Conservation (phyloP, 1,140 invertebrate species). For the Pygmarrhopalites habei region DNA sequence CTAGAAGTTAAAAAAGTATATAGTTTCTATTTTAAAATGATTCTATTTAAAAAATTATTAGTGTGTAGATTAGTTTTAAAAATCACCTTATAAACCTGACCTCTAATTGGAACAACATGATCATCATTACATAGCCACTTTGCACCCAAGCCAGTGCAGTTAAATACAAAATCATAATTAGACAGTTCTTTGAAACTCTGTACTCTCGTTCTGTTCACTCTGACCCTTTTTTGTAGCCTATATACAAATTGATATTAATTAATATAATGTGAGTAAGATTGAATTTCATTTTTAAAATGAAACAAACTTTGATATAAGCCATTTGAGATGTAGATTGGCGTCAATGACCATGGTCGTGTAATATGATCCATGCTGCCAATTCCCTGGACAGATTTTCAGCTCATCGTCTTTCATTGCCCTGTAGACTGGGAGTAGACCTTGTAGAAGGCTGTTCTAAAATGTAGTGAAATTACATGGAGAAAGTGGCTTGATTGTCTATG, state of each 20-base stretch:
- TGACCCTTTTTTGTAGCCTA: slow-evolving; percentile 55
- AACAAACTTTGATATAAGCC: not conserved
- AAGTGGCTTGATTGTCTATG: not conserved
- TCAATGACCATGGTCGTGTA: slow-evolving; percentile 70
- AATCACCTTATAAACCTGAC: slow-evolving; percentile 73
- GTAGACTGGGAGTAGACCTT: slow-evolving; percentile 66
- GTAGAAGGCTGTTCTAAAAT: slow-evolving; percentile 63
- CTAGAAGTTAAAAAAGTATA: too few relatives aligned
- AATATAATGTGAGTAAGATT: too few relatives aligned
- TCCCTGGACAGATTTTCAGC: slow-evolving; percentile 58
- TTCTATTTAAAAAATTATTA: too few relatives aligned
- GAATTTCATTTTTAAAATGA: too few relatives aligned
- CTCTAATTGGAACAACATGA: slow-evolving; percentile 72
- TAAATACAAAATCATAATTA: slow-evolving; percentile 71
- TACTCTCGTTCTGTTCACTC: slow-evolving; percentile 52
- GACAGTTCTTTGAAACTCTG: slow-evolving; percentile 54
- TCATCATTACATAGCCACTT: slow-evolving; percentile 66
- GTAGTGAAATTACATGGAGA: not conserved
- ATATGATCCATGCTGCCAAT: slow-evolving; percentile 74
- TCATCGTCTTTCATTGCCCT: slow-evolving; percentile 58
- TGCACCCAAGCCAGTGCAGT: slow-evolving; percentile 79
- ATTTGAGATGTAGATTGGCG: slow-evolving; percentile 42
- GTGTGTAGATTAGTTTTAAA: too few relatives aligned
- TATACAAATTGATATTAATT: too few relatives aligned
- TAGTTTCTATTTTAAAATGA: too few relatives aligned